Evolutionary conservation across 2,113 vertebrate genomes (phyloP), one percentile per base, ranked within the genome.

Genomic region (Alces alces): DNA sequence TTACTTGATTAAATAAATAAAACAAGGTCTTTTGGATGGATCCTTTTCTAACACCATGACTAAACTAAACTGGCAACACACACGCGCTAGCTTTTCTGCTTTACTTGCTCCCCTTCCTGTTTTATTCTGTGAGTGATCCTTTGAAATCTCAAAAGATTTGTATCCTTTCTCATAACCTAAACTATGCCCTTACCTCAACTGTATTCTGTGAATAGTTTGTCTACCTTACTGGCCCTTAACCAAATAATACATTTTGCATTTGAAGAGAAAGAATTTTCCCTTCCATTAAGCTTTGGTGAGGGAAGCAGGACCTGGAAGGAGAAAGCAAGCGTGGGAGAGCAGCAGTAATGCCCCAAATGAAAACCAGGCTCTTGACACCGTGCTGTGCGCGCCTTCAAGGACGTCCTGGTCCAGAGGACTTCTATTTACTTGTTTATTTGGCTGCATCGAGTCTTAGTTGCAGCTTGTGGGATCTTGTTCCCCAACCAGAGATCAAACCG

Each of bases 1-100:
- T 97, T 91, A 88, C 73, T 64, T 79, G 91, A 83, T 96, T 97
- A 92, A 94, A 52, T 73, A 97, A 98, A 97, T 86, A 91, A 87
- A 96, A 95, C 66, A 82, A 70, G n/a, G 76, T 91, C 64, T 83
- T 73, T 58, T 55, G 90, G 61, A 55, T 14, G 3, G 30, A 54
- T 85, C n/a, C 36, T 28, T 83, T 83, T 58, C 27, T 28, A 93
- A 64, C 45, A 45, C 58, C 61, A 83, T 52, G 21, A 28, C 43
- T 52, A 30, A 1, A 28, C 52, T 79, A 85, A 94, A 83, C 16
- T 36, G 66, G 58, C 55, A 90, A 83, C 73, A 58, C 78, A 73
- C 16, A 39, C 61, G 50, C 27, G 88, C 82, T 82, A 70, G 57
- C 70, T 70, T 82, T 86, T 47, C 58, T 58, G 52, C 47, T 90